Evolutionary conservation across 2,888 invertebrate species (phyloP), one percentile per base, ranked within the genome.

Genomic region (Temnothorax rugatulus): DNA sequence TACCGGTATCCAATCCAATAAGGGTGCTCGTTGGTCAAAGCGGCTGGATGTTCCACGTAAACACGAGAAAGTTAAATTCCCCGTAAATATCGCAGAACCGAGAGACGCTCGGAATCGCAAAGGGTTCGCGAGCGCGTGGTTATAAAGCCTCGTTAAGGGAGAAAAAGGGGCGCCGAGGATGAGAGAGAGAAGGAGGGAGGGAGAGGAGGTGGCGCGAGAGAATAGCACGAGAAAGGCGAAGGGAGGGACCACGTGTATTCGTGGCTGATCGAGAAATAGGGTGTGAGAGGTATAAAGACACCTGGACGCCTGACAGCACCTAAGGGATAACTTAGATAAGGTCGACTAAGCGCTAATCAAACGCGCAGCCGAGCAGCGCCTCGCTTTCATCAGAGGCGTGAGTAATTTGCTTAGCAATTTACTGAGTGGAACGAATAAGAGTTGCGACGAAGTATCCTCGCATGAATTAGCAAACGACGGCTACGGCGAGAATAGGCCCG

Each of bases 391-490:
- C 93, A 93, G 50, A 41, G 87, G 91, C 93, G 93, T 93, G 90
- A 92, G 90, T 95, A 94, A 95, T 94, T 92, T 92, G 92, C 92
- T 90, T 93, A 92, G 91, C 92, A 93, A 94, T 94, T 93, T 93
- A 92, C 91, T 90, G 92, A 93, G 90, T 88, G 92, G 87, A 93
- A 92, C 93, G 92, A 91, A 90, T 86, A 88, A 90, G 88, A 91
- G 91, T 91, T 90, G 84, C 92, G 92, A 91, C 90, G 92, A 91
- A 91, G 90, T 91, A 91, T 90, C 90, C 88, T 88, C 90, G 91
- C 91, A 91, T 91, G 91, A 90, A 92, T 92, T 91, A 91, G 76
- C 91, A 92, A 91, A 91, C 88, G 89, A 64, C 64, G 64, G 50
- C 47, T 84, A 75, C 84, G n/a, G n/a, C n/a, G 87, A 86, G 85